Base-by-base conservation (phyloP, 2,113 vertebrate species). In the Rhadina sibilatrix region DNA sequence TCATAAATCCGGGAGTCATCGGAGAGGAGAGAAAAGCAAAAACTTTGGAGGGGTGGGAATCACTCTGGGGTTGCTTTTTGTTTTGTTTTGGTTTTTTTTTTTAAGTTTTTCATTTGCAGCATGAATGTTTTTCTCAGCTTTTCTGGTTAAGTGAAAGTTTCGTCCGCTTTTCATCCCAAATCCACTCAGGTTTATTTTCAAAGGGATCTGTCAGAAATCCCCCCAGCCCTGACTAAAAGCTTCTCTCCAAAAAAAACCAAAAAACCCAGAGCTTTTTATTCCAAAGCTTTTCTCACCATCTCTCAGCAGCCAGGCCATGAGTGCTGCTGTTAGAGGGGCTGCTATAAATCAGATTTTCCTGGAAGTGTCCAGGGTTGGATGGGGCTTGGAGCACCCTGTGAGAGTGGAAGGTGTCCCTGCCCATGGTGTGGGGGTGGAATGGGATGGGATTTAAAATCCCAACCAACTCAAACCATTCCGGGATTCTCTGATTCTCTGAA, bases 141-240 rank as follows among this genome's bases (percentile, higher is more conserved):
- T 38, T 63, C 63, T 50, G 7, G 12, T 50, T 50, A n/a, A 66
- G 63, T 21, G 18, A 12, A 52, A 21, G 1, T 23, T 74, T 19
- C 0, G 1, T 15, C 10, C 1, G 5, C 21, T 76, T 79, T 42
- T 50, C 53, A 52, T 21, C 63, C 71, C 68, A 3, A 64, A 71
- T 52, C n/a, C 28, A 9, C 19, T 71, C 12, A 7, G 0, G 0
- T 27, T 2, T 44, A 1, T 63, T 83, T 71, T 47, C 71, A 59
- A 42, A 22, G 19, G 46, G 46, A 10, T 38, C 10, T 3, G 21
- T 33, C 65, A 68, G 38, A 53, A 65, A 56, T 35, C 35, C 66
- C 46, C 38, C 18, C 57, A 64, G 61, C 28, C 63, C 66, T 24
- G 76, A 19, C 37, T 40, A 12, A 69, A 68, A 54, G 18, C 44